These are phyloP conservation scores for Scomber colias DNA, from an alignment of 2,113 vertebrate genomes.

Conservation along the genomic window DNA sequence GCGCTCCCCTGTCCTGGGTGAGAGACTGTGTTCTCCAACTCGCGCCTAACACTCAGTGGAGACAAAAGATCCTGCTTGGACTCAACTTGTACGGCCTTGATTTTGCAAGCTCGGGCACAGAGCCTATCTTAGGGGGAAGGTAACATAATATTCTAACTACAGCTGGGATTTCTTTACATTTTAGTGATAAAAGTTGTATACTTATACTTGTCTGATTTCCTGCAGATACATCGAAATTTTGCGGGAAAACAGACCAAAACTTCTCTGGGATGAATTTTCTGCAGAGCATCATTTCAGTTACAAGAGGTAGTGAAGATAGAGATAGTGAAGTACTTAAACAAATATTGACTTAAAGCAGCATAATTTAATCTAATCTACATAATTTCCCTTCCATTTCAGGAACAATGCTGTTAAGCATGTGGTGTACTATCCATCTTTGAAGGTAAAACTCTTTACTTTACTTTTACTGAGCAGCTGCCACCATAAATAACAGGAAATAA, in stretches of 20 bases:
- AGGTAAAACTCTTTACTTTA: constrained; percentile 82
- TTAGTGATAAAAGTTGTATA: neutral
- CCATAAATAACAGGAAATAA: no score
- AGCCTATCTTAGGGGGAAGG: constrained; percentile 91
- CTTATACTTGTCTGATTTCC: neutral
- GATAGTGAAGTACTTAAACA: neutral
- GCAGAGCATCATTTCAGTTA: constrained; percentile 94
- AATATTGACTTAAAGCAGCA: neutral
- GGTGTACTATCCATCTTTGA: constrained; percentile 94
- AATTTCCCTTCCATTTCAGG: constrained; percentile 81
- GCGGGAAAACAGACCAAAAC: constrained; percentile 91
- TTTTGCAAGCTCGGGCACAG: constrained; percentile 86
- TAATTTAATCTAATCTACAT: neutral
- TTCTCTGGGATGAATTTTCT: constrained; percentile 91
- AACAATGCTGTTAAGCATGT: constrained; percentile 89
- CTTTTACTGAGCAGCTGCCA: no score
- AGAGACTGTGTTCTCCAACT: constrained; percentile 92
- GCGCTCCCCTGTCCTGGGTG: constrained; percentile 92
- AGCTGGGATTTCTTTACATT: neutral
- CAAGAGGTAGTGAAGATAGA: no score
- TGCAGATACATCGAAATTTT: constrained; percentile 92
- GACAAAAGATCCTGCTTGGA: constrained; percentile 94
- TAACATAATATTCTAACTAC: constrained; percentile 56
- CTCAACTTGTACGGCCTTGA: constrained; percentile 96
- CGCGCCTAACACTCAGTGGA: constrained; percentile 91